A percentile compares a stretch with the other conserved stretches of the same genome.
phyloP scores from a whole-genome alignment of 1,140 invertebrate genomes.

The Pseudoatta argentina region DNA sequence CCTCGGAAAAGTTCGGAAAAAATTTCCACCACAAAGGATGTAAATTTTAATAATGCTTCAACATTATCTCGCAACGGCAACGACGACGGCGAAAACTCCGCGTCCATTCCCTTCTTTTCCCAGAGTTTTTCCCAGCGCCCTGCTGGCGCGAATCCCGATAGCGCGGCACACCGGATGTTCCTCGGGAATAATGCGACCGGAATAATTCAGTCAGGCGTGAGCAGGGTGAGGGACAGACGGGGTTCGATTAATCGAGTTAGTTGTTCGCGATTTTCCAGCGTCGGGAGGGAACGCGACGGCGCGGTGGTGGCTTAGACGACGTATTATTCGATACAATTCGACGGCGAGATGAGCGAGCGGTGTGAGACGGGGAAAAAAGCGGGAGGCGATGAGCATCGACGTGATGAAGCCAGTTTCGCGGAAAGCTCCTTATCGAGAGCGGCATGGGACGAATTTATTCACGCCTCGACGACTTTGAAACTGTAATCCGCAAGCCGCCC shows the following conservation, averaged over 20 bases:
- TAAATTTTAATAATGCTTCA: constrained; percentile 36
- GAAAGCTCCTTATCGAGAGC: constrained; percentile 65
- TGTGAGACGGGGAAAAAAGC: constrained; percentile 1
- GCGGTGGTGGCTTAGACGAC: constrained; percentile 22
- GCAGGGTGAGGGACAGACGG: neutral
- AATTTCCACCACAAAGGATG: constrained; percentile 57
- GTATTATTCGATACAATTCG: constrained; percentile 60
- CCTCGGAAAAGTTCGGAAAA: constrained; percentile 47
- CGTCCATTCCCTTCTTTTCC: neutral
- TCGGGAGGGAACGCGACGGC: neutral
- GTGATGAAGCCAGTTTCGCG: constrained; percentile 34
- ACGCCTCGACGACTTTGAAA: constrained; percentile 59
- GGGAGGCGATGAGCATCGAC: constrained; percentile 46
- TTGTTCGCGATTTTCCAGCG: constrained; percentile 60
- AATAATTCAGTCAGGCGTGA: constrained; percentile 61
- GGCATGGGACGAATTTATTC: constrained; percentile 59
- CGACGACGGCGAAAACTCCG: constrained; percentile 21
- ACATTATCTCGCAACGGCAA: constrained; percentile 41
- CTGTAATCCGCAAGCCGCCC: constrained; percentile 56
- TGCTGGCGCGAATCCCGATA: constrained; percentile 44
- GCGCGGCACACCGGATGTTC: constrained; percentile 35
- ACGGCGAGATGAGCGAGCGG: neutral
- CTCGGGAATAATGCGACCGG: constrained; percentile 58
- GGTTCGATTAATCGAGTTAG: constrained; percentile 69
- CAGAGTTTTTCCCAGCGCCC: constrained; percentile 1